A percentile compares a stretch with the other conserved stretches of the same genome.
These are phyloP conservation scores for Lasioglossum leucozonium DNA, from an alignment of 2,888 invertebrate species.

Conservation along the genomic window DNA sequence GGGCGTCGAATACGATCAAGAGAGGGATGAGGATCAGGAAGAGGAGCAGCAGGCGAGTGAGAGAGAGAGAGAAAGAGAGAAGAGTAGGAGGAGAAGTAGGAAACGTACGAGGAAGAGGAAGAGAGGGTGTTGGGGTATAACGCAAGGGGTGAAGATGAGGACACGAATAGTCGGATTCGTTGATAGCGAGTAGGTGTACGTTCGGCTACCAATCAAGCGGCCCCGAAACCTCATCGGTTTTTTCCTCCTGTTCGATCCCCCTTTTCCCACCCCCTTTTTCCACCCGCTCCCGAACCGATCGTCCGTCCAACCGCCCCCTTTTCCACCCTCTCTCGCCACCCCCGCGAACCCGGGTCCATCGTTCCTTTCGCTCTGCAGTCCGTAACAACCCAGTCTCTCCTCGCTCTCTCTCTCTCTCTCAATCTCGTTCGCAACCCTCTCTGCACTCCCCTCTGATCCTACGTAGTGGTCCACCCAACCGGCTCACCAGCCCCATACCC, in stretches of 20 bases:
- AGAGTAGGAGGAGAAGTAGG: constrained; percentile 41
- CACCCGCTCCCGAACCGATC: constrained; percentile 63
- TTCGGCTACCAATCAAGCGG: constrained; percentile 84
- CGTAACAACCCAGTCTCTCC: constrained; percentile 11
- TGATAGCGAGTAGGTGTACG: constrained; percentile 80
- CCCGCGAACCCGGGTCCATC: constrained; percentile 38
- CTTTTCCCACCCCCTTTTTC: constrained; percentile 56
- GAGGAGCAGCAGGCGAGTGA: constrained; percentile 17
- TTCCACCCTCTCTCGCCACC: constrained; percentile 34
- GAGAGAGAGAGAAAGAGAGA: constrained; percentile 35
- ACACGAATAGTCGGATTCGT: constrained; percentile 76
- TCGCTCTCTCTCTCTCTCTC: constrained; percentile 32
- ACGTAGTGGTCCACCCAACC: constrained; percentile 50
- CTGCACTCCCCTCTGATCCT: constrained; percentile 53
- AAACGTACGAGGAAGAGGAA: constrained; percentile 31
- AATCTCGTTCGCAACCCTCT: constrained; percentile 57
- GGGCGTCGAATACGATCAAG: constrained; percentile 54
- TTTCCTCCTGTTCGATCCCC: constrained; percentile 76
- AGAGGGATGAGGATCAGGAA: constrained; percentile 38
- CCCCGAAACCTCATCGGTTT: constrained; percentile 84
- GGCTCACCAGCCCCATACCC: constrained; percentile 63
- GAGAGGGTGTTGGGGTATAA: constrained; percentile 61
- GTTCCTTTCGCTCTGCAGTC: constrained; percentile 65
- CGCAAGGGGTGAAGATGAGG: constrained; percentile 72
- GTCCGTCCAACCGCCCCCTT: constrained; percentile 54